Percentiles rank a stretch among this genome's conserved stretches.
Evolutionary conservation across 2,797 vertebrate species (phyloP).

Genomic region (Taenioides sp.): DNA sequence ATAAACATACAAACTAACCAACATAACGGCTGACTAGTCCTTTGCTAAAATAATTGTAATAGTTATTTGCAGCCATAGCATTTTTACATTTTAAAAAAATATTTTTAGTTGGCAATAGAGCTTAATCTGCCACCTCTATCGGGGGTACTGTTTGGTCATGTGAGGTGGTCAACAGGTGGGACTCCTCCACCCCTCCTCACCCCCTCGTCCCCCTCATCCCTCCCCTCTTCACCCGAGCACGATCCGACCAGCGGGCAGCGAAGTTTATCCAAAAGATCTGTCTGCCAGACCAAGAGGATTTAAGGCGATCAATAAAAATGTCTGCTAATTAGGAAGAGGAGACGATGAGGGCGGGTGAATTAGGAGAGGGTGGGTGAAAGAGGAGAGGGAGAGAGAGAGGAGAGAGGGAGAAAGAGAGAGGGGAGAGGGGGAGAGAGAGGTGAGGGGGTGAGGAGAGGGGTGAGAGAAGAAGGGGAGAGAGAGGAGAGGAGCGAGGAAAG

Average conservation of each 20-base stretch:
- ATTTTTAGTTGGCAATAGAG: no score
- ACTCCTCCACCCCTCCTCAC: not conserved
- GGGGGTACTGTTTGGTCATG: no score
- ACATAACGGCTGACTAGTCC: no score
- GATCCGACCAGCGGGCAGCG: constrained; percentile 28
- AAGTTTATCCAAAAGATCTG: constrained; percentile 71
- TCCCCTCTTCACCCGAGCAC: constrained; percentile 22
- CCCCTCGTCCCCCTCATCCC: not conserved
- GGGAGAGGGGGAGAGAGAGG: not conserved
- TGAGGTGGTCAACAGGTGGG: constrained; percentile 68
- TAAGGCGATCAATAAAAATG: constrained; percentile 77
- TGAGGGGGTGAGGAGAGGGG: no score
- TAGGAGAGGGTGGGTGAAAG: not conserved
- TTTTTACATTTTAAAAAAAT: no score
- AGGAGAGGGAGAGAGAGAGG: not conserved
- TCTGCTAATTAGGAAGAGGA: constrained; percentile 74
- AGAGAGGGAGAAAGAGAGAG: not conserved
- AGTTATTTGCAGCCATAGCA: no score
- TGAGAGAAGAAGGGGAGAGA: no score
- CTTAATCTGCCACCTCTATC: no score
- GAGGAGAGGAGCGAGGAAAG: no score
- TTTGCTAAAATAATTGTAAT: no score
- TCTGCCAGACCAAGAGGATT: constrained; percentile 76
- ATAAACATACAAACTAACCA: no score
- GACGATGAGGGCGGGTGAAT: constrained; percentile 3